Conservation (phyloP, 2,888 invertebrate species). For the Rhingia campestris region DNA sequence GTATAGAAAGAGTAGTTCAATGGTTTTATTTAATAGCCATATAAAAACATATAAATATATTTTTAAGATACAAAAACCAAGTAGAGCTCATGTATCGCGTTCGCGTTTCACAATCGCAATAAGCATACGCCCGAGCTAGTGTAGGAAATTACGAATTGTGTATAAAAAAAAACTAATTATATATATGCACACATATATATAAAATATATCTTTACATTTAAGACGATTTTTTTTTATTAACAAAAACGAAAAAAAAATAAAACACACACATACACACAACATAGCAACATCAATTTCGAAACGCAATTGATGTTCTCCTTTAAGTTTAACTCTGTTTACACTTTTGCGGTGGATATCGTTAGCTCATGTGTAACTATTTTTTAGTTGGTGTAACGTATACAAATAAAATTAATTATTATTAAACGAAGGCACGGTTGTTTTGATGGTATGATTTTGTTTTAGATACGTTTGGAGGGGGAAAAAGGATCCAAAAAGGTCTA, state of each 20-base stretch:
- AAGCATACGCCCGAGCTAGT: slow-evolving; percentile 14
- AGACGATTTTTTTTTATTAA: slow-evolving; percentile 26
- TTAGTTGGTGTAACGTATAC: slow-evolving; percentile 68
- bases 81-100: slow-evolving; percentile 8
- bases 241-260: slow-evolving; percentile 2
- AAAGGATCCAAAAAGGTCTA: no score
- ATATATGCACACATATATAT: no score
- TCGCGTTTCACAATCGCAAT: slow-evolving; percentile 6
- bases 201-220: background rate
- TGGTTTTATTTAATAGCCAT: slow-evolving; percentile 47
- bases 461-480: no score
- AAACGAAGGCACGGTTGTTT: slow-evolving; percentile 14
- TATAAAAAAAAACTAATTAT: slow-evolving; percentile 5
- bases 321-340: slow-evolving; percentile 59
- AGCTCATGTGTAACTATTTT: slow-evolving; percentile 64
- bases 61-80: slow-evolving; percentile 22
- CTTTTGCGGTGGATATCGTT: slow-evolving; percentile 58
- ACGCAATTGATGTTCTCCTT: slow-evolving; percentile 58
- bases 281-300: slow-evolving; percentile 54
- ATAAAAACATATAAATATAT: slow-evolving; percentile 39
- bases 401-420: slow-evolving; percentile 67
- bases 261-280: slow-evolving; percentile 12
- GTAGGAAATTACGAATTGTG: slow-evolving; percentile 54
- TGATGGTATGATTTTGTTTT: background rate
- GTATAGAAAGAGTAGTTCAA: slow-evolving; percentile 44